Base-by-base conservation (phyloP, 92 coral and sea anemone genomes). In the Metridium senile region DNA sequence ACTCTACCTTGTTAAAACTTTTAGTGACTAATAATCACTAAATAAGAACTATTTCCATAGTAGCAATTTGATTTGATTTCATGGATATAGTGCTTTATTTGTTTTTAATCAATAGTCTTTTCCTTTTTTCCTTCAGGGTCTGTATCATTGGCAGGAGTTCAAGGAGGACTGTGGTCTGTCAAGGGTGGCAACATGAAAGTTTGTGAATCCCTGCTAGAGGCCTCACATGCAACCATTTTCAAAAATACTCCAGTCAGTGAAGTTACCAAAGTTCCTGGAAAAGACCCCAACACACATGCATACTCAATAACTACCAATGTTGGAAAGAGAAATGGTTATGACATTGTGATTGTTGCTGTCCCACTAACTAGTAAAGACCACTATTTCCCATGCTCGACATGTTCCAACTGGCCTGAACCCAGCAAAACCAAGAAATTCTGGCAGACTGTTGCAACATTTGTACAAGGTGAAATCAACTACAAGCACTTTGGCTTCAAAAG, bases 131-230 rank as follows among this genome's bases (percentile, higher is more conserved):
- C n/a, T n/a, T n/a, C n/a, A 95, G 99, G 99, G 53, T 78, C 92
- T 2, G 99, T 95, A 18, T 89, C 99, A 9, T 56, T 95, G 75
- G 99, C 99, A 28, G 99, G 99, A 13, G 87, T 94, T 1, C 88
- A 83, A 45, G 96, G 93, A 27, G 93, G 94, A 0, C 72, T 95
- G 51, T 95, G 99, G 99, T 89, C 99, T 58, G 93, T 95, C 0
- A 85, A 95, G 70, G 99, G 97, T 0, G 99, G 99, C 13, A 95
- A 95, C 72, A 87, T 89, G 93, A 87, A 81, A 51, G 97, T 95
- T 19, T 95, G 99, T 19, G 92, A 95, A 70, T 92, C 88, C 33
- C 84, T 95, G 43, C 75, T 95, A 28, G 68, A 84, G 46, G 77
- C 71, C 13, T 85, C 96, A 26, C 79, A 84, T 63, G 93, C 90